Percentiles rank a stretch among this genome's conserved stretches.
These are phyloP conservation scores for Asobara japonica DNA, from an alignment of 1,140 invertebrate species.

Conservation along the genomic window DNA sequence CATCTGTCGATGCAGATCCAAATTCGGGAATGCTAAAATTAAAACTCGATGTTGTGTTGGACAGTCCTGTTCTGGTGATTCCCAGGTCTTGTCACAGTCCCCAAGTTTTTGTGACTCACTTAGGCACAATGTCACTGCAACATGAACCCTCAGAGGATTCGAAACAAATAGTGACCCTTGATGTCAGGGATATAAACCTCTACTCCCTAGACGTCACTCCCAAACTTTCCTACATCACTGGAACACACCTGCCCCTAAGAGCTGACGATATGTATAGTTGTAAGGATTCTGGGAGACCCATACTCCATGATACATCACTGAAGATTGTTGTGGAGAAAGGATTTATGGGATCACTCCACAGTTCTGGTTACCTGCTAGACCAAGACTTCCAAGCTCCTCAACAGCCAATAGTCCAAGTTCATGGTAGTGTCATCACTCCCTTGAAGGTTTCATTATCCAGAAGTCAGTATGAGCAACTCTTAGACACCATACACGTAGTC, in stretches of 20 bases:
- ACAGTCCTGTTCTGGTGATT: constrained; percentile 90
- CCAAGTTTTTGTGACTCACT: constrained; percentile 90
- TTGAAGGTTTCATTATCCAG: constrained; percentile 86
- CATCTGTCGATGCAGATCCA: constrained; percentile 44
- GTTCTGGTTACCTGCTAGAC: constrained; percentile 58
- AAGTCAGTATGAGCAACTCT: constrained; percentile 87
- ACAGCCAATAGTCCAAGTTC: constrained; percentile 69
- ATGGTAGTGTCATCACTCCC: constrained; percentile 83
- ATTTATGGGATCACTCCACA: constrained; percentile 43
- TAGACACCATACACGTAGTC: constrained; percentile 76
- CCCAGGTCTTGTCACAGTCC: constrained; percentile 80
- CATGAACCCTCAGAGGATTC: constrained; percentile 58
- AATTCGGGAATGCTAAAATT: constrained; percentile 43
- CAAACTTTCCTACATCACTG: constrained; percentile 52
- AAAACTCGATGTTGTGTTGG: constrained; percentile 80
- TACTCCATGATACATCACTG: constrained; percentile 85
- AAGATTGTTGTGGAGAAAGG: constrained; percentile 71
- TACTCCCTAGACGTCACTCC: constrained; percentile 77
- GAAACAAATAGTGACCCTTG: constrained; percentile 68
- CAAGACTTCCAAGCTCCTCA: constrained; percentile 41
- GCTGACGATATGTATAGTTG: constrained; percentile 77
- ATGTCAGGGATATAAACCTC: constrained; percentile 88
- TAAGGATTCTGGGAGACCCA: constrained; percentile 73
- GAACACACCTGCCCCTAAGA: constrained; percentile 52
- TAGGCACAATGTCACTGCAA: constrained; percentile 85